Percentiles rank a stretch among this genome's conserved stretches.
phyloP scores from a whole-genome alignment of 1,140 invertebrate genomes.

The Steinernema khuongi region DNA sequence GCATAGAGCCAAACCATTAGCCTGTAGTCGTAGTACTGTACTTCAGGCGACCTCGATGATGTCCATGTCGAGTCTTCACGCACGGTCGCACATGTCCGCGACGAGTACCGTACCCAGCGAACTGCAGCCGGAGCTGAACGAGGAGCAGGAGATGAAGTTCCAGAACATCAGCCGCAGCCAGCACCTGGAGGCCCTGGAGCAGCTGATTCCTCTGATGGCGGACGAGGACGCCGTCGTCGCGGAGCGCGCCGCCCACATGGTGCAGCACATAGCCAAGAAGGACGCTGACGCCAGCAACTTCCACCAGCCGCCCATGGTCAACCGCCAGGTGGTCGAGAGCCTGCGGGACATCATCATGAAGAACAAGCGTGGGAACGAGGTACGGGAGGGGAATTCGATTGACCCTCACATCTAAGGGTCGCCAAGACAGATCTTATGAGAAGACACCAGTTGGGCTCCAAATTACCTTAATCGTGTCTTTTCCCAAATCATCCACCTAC shows the following conservation, averaged over 20 bases:
- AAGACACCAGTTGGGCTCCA: no score
- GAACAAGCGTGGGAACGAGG: neutral
- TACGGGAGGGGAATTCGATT: no score
- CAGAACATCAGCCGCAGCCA: neutral
- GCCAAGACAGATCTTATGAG: no score
- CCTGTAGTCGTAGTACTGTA: neutral
- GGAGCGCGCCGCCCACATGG: neutral
- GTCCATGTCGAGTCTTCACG: neutral
- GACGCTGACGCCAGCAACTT: neutral
- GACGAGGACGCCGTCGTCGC: neutral
- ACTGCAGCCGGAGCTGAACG: neutral
- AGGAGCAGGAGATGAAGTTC: slow-evolving; percentile 4
- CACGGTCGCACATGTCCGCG: neutral
- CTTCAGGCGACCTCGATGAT: neutral
- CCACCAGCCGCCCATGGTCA: neutral
- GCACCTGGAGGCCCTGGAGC: neutral
- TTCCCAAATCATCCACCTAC: no score
- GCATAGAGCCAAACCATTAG: no score
- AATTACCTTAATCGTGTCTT: no score
- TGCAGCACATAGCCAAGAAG: slow-evolving; percentile 4
- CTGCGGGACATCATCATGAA: neutral
- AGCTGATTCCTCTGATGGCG: neutral
- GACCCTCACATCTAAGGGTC: no score
- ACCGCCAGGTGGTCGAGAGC: neutral
- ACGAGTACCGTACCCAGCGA: neutral